phyloP scores from a whole-genome alignment of 2,888 invertebrate species.

The Camponotus fellah region DNA sequence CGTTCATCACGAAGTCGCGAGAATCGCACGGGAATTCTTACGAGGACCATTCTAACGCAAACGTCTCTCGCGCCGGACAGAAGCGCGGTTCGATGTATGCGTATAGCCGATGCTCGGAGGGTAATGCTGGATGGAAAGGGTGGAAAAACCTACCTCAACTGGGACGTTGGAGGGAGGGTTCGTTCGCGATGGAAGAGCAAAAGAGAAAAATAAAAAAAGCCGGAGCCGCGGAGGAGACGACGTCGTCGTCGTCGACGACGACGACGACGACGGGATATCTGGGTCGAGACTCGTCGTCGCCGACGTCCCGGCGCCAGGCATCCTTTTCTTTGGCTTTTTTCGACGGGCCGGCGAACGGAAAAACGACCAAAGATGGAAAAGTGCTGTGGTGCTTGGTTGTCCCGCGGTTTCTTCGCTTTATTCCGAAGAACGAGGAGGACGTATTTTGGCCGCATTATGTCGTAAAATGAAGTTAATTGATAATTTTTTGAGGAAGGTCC shows the following conservation, averaged over 20 bases:
- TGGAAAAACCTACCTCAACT: constrained; percentile 83
- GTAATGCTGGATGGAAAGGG: constrained; percentile 60
- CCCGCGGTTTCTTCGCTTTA: constrained; percentile 67
- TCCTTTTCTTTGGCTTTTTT: constrained; percentile 76
- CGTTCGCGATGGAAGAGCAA: constrained; percentile 71
- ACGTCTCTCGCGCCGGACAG: constrained; percentile 27
- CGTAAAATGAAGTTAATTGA: constrained; percentile 45
- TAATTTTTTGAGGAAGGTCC: constrained; percentile 7
- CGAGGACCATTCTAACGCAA: constrained; percentile 25
- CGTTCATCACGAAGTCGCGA: constrained; percentile 37
- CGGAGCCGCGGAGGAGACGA: constrained; percentile 76
- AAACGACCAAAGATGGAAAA: constrained; percentile 71
- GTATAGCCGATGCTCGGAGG: constrained; percentile 41
- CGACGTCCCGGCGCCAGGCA: constrained; percentile 84
- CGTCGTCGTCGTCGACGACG: constrained; percentile 74
- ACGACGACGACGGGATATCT: constrained; percentile 82
- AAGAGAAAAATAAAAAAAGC: constrained; percentile 79
- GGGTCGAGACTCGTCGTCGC: constrained; percentile 85
- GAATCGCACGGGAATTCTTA: constrained; percentile 26
- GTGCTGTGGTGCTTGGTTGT: constrained; percentile 68
- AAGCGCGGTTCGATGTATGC: constrained; percentile 12
- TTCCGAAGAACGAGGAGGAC: constrained; percentile 39
- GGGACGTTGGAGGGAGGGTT: constrained; percentile 68
- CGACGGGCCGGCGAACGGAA: constrained; percentile 69
- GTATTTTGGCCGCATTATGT: constrained; percentile 34